Evolutionary conservation across 2,888 invertebrate species (phyloP).

Genomic region (Chromoteleia sp.): DNA sequence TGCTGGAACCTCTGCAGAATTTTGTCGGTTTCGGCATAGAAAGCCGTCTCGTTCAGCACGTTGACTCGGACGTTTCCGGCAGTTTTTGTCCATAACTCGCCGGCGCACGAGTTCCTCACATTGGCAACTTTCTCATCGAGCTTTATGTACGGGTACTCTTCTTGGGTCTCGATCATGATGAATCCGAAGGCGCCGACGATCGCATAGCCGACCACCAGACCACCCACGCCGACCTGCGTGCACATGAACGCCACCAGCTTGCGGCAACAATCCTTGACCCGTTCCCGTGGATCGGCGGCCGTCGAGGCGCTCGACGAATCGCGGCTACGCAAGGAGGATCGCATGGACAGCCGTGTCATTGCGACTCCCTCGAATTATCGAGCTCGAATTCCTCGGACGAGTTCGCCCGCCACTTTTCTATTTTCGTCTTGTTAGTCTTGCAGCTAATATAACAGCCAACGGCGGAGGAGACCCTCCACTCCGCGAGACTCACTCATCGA

Average conservation of each 20-base stretch:
- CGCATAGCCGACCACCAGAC: conserved; percentile 94
- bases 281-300: conserved; percentile 89
- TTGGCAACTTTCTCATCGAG: conserved; percentile 81
- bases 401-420: conserved; percentile 46
- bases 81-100: conserved; percentile 89
- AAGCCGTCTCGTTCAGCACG: conserved; percentile 89
- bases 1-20: conserved; percentile 89
- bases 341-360: conserved; percentile 77
- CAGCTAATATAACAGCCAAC: not conserved
- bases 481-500: not conserved
- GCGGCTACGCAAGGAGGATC: conserved; percentile 88
- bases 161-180: conserved; percentile 90
- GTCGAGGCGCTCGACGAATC: conserved; percentile 89
- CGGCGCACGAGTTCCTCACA: conserved; percentile 87
- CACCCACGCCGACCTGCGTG: conserved; percentile 94
- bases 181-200: conserved; percentile 94
- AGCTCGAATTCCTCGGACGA: conserved; percentile 31
- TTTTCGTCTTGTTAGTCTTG: conserved; percentile 16
- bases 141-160: conserved; percentile 83
- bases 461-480: not conserved
- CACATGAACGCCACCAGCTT: conserved; percentile 96
- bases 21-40: conserved; percentile 87
- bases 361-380: conserved; percentile 4
- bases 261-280: conserved; percentile 93
- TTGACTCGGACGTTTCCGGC: conserved; percentile 86